Evolutionary conservation across 2,797 vertebrate genomes (phyloP).

Genomic region (Sebastolobus altivelis): DNA sequence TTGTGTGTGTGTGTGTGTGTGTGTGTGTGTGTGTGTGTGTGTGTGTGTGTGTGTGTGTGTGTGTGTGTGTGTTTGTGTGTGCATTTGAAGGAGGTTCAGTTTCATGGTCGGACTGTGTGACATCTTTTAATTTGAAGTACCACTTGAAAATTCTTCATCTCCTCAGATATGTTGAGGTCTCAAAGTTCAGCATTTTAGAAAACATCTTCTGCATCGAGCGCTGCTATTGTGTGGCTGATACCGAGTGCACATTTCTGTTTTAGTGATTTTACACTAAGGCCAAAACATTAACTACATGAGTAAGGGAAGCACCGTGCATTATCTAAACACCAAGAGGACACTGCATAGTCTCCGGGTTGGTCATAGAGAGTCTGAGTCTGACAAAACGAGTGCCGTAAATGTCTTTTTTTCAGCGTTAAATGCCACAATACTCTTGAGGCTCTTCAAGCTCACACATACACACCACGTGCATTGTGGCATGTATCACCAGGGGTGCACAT

Average conservation of each 20-base stretch:
- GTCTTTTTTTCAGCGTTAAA: not conserved
- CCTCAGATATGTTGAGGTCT: not conserved
- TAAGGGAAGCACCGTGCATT: not conserved
- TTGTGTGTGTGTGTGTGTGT: no score
- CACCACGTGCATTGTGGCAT: not conserved
- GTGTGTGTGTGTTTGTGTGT: not conserved
- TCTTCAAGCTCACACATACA: not conserved
- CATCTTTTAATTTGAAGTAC: not conserved
- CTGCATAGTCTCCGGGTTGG: not conserved
- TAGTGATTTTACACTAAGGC: not conserved
- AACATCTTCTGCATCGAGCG: not conserved
- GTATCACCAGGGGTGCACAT: not conserved
- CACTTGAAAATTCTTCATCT: not conserved
- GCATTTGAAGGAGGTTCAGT: not conserved
- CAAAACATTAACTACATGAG: not conserved
- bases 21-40: slow-evolving; percentile 1
- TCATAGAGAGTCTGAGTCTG: not conserved
- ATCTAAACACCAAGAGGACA: not conserved
- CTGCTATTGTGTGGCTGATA: not conserved
- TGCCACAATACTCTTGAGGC: not conserved
- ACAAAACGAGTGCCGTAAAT: not conserved
- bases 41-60: not conserved
- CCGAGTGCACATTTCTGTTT: not conserved
- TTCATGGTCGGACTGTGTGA: not conserved
- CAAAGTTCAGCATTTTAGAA: not conserved